Evolutionary conservation across 2,888 invertebrate genomes (phyloP).

Genomic region (Elysia crispata): DNA sequence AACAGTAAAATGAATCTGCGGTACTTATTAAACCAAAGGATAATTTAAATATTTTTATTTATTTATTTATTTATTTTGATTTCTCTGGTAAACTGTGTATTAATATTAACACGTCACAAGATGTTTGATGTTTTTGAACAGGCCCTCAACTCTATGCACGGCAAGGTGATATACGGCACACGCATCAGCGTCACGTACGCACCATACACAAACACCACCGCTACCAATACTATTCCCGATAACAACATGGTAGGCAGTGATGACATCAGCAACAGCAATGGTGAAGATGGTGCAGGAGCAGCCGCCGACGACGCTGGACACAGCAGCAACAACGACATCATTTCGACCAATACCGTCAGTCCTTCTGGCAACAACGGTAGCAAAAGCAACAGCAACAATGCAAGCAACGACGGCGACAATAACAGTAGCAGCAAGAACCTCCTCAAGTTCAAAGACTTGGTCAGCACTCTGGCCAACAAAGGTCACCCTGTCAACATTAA

Average conservation of each 20-base stretch:
- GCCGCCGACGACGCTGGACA: not conserved
- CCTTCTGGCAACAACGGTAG: not conserved
- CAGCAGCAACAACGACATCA: constrained; percentile 10
- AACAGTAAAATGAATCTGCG: no score
- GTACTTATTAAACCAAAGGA: no score
- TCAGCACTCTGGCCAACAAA: constrained; percentile 43
- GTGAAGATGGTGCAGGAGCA: not conserved
- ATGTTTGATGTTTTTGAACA: not conserved
- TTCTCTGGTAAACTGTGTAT: no score
- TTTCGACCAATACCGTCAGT: not conserved
- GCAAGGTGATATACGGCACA: constrained; percentile 45
- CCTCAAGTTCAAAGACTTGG: constrained; percentile 44
- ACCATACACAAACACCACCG: constrained; percentile 31
- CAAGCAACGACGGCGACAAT: constrained; percentile 46
- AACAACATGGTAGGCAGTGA: constrained; percentile 25
- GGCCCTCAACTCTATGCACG: constrained; percentile 46
- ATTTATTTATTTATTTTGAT: no score
- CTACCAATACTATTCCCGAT: constrained; percentile 39
- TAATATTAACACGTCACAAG: no score
- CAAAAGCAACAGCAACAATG: constrained; percentile 7
- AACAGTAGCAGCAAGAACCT: constrained; percentile 36
- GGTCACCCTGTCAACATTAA: constrained; percentile 49
- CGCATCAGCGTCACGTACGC: constrained; percentile 43
- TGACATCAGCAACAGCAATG: not conserved
- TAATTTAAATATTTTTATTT: no score